phyloP scores from a whole-genome alignment of 1,140 invertebrate genomes.

The Sarcophaga bullata region DNA sequence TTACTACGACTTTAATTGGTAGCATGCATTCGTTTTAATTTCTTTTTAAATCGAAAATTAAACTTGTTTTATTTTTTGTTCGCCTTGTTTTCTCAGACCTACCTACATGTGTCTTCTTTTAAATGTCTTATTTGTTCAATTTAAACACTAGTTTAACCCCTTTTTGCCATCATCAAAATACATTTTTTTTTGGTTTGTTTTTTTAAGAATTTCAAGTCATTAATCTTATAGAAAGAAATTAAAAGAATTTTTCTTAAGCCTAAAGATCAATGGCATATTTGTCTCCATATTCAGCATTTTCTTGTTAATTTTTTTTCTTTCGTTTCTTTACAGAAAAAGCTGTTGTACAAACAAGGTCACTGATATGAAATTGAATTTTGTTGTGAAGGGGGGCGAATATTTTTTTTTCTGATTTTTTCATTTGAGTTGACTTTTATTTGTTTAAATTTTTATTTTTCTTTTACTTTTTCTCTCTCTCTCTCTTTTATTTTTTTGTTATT shows the following conservation, averaged over 20 bases:
- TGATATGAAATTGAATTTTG: not conserved
- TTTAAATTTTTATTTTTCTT: not conserved
- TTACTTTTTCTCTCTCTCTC: not conserved
- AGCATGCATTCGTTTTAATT: no score
- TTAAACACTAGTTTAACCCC: no score
- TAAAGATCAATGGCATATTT: constrained; percentile 37
- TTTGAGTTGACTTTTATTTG: constrained; percentile 22
- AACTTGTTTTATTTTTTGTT: no score
- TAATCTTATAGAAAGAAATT: constrained; percentile 4
- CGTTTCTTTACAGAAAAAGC: no score
- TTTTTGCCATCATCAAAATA: no score
- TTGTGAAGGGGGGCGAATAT: not conserved
- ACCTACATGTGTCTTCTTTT: no score
- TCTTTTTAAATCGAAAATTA: no score
- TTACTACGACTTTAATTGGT: no score
- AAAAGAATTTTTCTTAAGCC: not conserved
- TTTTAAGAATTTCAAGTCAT: constrained; percentile 27
- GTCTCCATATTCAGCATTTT: not conserved
- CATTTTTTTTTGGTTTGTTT: not conserved
- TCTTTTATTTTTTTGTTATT: constrained; percentile 2
- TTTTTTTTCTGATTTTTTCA: not conserved
- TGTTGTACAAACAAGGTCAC: constrained; percentile 21
- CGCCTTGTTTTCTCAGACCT: no score
- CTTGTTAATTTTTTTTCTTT: no score
- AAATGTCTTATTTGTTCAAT: no score